Conservation (phyloP, 2,888 invertebrate species). For the Phortica okadai region DNA sequence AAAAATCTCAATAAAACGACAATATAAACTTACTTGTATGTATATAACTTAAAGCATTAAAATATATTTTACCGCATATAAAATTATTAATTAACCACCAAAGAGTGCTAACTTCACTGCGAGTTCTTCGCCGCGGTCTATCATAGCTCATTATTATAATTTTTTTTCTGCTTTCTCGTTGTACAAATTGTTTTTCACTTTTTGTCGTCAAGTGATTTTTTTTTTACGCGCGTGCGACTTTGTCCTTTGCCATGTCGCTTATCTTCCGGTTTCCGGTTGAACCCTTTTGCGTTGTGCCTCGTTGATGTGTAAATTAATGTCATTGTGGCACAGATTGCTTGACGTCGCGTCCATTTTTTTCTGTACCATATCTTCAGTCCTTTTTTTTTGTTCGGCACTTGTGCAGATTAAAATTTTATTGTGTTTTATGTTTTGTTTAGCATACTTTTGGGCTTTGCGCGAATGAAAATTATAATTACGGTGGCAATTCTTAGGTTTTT, state of each 20-base stretch:
- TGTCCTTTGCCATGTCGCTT: slow-evolving; percentile 42
- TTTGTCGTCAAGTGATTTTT: background rate
- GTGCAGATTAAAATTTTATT: slow-evolving; percentile 31
- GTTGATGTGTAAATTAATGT: slow-evolving; percentile 70
- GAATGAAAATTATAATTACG: slow-evolving; percentile 11
- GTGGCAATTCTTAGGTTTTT: background rate
- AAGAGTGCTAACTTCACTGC: background rate
- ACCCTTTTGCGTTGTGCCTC: slow-evolving; percentile 49
- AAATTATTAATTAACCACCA: background rate
- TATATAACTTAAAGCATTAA: background rate
- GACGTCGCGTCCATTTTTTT: background rate
- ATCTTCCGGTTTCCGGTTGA: slow-evolving; percentile 51
- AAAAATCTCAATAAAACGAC: no score
- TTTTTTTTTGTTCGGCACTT: slow-evolving; percentile 50
- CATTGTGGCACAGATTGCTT: slow-evolving; percentile 52
- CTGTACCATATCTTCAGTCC: slow-evolving; percentile 40
- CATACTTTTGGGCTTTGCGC: slow-evolving; percentile 18
- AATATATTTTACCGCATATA: background rate
- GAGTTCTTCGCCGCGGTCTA: background rate
- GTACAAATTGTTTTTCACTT: slow-evolving; percentile 12
- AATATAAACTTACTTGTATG: no score
- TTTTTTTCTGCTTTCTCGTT: background rate
- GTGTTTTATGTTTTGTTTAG: slow-evolving; percentile 11
- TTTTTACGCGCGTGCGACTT: background rate
- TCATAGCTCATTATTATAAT: background rate